Evolutionary conservation across 2,113 vertebrate species (phyloP).

Genomic region (Tonatia bakeri): DNA sequence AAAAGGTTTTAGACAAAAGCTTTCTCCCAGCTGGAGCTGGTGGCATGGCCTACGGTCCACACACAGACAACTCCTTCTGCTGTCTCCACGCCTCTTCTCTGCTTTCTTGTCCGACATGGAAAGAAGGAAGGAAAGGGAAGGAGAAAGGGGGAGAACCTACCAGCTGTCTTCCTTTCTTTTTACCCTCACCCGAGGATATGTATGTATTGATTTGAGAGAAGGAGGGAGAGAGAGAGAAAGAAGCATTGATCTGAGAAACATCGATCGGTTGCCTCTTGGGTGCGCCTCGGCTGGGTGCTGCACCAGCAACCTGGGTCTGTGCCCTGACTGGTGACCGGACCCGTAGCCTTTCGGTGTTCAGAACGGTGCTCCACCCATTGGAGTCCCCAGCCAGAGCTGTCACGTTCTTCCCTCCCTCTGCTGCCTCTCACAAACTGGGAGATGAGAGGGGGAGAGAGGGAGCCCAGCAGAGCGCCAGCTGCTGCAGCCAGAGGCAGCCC

Average conservation of each 20-base stretch:
- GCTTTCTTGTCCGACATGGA: background rate
- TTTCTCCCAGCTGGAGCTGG: background rate
- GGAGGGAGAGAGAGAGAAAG: too few relatives aligned
- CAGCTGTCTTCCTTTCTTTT: background rate
- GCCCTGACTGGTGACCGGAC: too few relatives aligned
- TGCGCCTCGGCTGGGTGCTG: too few relatives aligned
- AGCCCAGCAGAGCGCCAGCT: accelerated
- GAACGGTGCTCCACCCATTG: too few relatives aligned
- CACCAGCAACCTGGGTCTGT: too few relatives aligned
- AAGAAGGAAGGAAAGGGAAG: constrained; percentile 20
- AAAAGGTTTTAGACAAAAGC: background rate
- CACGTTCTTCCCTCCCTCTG: background rate
- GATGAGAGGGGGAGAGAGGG: background rate
- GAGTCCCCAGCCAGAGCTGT: too few relatives aligned
- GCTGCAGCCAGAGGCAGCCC: background rate
- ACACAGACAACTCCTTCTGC: background rate
- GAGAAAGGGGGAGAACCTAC: accelerated
- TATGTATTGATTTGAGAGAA: too few relatives aligned
- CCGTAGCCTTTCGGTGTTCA: too few relatives aligned
- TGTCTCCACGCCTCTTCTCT: too few relatives aligned
- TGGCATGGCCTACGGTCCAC: background rate
- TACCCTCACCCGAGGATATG: too few relatives aligned
- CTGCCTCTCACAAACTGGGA: background rate
- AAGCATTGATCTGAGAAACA: too few relatives aligned
- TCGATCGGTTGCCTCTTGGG: too few relatives aligned